Evolutionary conservation across 2,797 vertebrate species (phyloP).

Genomic region (Gouania willdenowi): DNA sequence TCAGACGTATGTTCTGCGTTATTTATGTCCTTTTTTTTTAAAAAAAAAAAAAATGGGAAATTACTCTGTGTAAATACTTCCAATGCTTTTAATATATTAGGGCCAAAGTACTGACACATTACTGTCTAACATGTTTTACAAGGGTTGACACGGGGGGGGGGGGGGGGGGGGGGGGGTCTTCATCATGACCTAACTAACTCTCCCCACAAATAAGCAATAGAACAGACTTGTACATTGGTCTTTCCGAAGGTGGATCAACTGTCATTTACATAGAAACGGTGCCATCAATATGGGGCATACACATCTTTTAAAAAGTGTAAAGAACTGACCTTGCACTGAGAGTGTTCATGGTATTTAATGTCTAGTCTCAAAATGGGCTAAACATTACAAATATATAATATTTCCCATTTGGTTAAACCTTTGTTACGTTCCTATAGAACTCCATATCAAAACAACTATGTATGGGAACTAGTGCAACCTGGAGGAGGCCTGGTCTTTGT

Average conservation of each 20-base stretch:
- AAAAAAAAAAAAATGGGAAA: conserved; percentile 76
- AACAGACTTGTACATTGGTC: conserved; percentile 66
- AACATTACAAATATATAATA: conserved; percentile 81
- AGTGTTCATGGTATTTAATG: conserved; percentile 76
- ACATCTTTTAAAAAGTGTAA: conserved; percentile 79
- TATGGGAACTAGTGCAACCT: conserved; percentile 98
- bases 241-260: conserved; percentile 70
- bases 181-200: conserved; percentile 55
- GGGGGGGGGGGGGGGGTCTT: too few relatives aligned
- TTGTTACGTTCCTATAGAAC: conserved; percentile 77
- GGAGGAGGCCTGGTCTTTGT: conserved; percentile 91
- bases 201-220: conserved; percentile 57
- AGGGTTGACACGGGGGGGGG: conserved; percentile 57
- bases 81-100: conserved; percentile 76
- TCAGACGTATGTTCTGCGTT: conserved; percentile 69
- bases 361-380: conserved; percentile 78
- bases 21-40: conserved; percentile 62
- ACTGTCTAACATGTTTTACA: conserved; percentile 42
- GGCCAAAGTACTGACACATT: conserved; percentile 62
- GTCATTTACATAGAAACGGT: conserved; percentile 81
- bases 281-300: conserved; percentile 87
- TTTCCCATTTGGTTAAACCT: conserved; percentile 78
- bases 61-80: conserved; percentile 83
- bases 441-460: conserved; percentile 86
- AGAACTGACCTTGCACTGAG: conserved; percentile 79